These are phyloP conservation scores for Hycleus phaleratus DNA, from an alignment of 1,140 invertebrate genomes.

Conservation along the genomic window DNA sequence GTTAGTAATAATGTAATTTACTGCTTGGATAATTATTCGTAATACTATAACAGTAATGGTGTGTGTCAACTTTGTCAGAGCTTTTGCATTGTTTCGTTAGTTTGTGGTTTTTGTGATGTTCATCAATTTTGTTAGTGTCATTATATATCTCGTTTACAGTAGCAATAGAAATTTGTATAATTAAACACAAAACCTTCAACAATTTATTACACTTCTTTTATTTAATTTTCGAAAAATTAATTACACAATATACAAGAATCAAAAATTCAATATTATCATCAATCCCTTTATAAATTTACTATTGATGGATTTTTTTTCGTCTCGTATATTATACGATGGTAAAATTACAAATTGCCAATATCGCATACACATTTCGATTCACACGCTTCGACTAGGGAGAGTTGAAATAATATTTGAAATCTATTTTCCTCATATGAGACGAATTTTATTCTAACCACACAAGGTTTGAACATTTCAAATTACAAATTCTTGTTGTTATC, in stretches of 20 bases:
- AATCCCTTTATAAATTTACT: no score
- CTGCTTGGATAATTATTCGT: conserved; percentile 2
- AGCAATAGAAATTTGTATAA: conserved; percentile 6
- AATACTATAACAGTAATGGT: background rate
- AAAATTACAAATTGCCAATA: background rate
- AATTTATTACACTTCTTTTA: no score
- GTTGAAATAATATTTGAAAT: background rate
- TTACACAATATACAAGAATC: no score
- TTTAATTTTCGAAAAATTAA: no score
- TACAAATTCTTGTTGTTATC: no score
- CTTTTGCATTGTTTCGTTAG: conserved; percentile 9
- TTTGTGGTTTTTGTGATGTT: conserved; percentile 16
- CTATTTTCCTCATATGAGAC: background rate
- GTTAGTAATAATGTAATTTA: conserved; percentile 25
- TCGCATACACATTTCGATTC: background rate
- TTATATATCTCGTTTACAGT: conserved; percentile 9
- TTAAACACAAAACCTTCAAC: background rate
- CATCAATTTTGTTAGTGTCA: conserved; percentile 12
- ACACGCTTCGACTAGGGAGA: background rate
- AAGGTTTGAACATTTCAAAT: no score
- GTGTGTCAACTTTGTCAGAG: background rate
- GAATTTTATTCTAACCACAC: no score
- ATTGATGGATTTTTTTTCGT: no score
- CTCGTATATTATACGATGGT: background rate
- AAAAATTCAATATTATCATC: no score